phyloP scores from a whole-genome alignment of 2,113 vertebrate species.

The Notechis scutatus region DNA sequence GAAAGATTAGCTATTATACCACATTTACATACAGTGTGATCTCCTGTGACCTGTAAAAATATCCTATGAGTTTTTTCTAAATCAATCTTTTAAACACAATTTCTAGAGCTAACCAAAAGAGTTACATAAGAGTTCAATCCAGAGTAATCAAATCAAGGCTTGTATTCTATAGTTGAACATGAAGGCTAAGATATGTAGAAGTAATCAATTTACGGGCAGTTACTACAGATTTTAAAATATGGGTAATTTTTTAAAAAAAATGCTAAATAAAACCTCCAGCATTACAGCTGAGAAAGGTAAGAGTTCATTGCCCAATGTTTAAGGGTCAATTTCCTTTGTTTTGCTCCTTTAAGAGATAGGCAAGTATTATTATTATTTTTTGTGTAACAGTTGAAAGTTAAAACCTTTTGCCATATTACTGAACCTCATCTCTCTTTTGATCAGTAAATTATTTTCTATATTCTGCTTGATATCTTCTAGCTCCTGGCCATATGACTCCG shows the following conservation, averaged over 20 bases:
- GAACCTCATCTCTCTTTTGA: background rate
- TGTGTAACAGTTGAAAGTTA: background rate
- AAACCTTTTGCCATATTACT: background rate
- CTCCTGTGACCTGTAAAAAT: background rate
- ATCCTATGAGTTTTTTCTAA: background rate
- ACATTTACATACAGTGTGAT: background rate
- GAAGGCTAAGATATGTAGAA: background rate
- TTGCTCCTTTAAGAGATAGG: background rate
- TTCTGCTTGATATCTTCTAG: background rate
- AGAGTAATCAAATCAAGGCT: background rate
- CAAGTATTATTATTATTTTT: background rate
- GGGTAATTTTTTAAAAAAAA: background rate
- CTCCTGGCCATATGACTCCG: background rate
- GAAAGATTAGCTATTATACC: background rate
- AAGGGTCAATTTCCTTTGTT: background rate
- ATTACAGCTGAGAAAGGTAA: background rate
- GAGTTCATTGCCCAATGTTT: background rate
- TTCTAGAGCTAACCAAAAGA: background rate
- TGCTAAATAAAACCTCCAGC: background rate
- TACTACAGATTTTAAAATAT: background rate
- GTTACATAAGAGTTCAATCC: background rate
- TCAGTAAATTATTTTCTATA: background rate
- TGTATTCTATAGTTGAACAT: background rate
- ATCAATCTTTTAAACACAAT: background rate
- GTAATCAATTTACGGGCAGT: background rate